Conservation (phyloP, 2,888 invertebrate species). For the Synanthedon formicaeformis region DNA sequence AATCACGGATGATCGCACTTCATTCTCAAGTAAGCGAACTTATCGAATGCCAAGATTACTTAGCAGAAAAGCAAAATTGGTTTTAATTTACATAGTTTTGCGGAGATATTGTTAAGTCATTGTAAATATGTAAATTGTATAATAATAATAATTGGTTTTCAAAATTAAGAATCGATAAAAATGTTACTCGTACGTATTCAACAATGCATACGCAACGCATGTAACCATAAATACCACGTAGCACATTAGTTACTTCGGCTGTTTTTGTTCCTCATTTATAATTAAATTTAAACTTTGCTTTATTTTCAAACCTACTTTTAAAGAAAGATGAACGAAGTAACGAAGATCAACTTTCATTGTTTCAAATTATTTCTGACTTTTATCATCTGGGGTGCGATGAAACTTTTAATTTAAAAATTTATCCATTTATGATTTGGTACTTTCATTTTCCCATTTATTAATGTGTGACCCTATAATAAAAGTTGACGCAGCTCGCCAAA, state of each 20-base stretch:
- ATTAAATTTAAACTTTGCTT: too few species aligned
- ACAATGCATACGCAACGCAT: too few species aligned
- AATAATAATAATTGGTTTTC: too few species aligned
- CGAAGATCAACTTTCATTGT: background rate
- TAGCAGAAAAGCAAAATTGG: background rate
- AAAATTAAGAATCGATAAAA: too few species aligned
- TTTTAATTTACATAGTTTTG: background rate
- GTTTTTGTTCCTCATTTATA: too few species aligned
- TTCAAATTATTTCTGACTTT: background rate
- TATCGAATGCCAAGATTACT: conserved; percentile 3
- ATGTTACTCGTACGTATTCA: too few species aligned
- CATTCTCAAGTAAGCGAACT: conserved; percentile 3
- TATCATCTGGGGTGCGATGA: background rate
- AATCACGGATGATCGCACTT: conserved; percentile 13
- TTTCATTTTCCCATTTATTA: background rate
- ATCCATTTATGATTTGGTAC: background rate
- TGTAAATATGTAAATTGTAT: too few species aligned
- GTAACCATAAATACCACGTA: too few species aligned
- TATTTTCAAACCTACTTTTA: too few species aligned
- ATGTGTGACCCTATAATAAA: background rate
- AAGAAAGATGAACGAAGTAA: background rate
- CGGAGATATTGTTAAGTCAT: too few species aligned
- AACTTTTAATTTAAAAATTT: background rate
- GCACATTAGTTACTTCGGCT: too few species aligned
- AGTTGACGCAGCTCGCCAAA: background rate